Evolutionary conservation across 2,888 invertebrate genomes (phyloP).

Genomic region (Lithophane socia): DNA sequence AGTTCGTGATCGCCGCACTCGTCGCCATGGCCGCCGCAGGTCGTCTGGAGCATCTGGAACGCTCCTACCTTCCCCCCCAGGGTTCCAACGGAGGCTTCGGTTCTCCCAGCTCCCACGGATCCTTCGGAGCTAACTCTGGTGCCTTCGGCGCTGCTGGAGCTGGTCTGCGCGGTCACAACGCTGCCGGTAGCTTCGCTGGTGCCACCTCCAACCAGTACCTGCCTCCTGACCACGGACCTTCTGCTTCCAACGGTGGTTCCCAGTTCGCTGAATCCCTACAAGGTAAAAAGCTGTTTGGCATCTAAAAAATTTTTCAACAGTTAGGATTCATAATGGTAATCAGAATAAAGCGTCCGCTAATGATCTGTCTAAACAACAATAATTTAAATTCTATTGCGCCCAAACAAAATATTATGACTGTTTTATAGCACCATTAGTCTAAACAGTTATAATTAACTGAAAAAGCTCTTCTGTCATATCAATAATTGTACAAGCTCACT

Average conservation of each 20-base stretch:
- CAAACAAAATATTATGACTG: too few species aligned
- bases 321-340: too few species aligned
- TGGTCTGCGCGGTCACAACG: conserved; percentile 18
- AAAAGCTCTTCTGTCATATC: too few species aligned
- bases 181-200: conserved; percentile 54
- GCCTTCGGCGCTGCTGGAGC: conserved; percentile 51
- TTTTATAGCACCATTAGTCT: too few species aligned
- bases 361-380: too few species aligned
- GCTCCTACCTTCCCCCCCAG: conserved; percentile 84
- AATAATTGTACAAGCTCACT: too few species aligned
- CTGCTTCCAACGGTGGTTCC: conserved; percentile 66
- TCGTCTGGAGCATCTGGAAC: conserved; percentile 84
- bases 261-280: conserved; percentile 64
- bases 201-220: conserved; percentile 84
- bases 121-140: conserved; percentile 50
- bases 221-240: conserved; percentile 80
- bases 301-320: too few species aligned
- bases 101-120: conserved; percentile 34
- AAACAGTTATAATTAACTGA: too few species aligned
- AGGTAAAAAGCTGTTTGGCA: conserved; percentile 37
- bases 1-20: conserved; percentile 79
- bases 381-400: too few species aligned
- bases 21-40: conserved; percentile 81
- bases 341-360: too few species aligned
- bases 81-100: conserved; percentile 54